These are phyloP conservation scores for Propithecus deckenii DNA, from an alignment of 2,797 vertebrate species.

Conservation along the genomic window DNA sequence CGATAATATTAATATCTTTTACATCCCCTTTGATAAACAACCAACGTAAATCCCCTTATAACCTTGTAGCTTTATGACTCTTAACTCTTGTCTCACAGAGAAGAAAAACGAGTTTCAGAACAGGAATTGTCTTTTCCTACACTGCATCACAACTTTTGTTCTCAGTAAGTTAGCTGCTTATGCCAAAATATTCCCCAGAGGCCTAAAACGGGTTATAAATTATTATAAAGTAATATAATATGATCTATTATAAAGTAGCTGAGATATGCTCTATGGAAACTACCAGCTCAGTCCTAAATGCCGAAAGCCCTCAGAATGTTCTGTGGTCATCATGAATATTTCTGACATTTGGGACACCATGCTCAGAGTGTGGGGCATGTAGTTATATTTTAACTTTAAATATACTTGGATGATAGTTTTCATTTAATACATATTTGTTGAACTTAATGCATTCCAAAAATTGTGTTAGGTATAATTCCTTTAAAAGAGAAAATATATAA, in stretches of 20 bases:
- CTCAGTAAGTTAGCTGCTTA: background rate
- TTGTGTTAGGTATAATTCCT: background rate
- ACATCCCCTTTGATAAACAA: background rate
- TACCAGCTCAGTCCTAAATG: background rate
- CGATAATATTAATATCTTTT: background rate
- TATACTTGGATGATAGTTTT: background rate
- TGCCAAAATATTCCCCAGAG: background rate
- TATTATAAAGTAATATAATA: too few species aligned
- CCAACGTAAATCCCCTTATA: background rate
- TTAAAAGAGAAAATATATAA: background rate
- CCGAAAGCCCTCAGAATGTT: background rate
- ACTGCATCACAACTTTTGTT: background rate
- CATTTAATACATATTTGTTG: background rate
- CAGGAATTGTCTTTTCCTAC: background rate
- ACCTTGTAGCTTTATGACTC: background rate
- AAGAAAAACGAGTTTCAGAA: background rate
- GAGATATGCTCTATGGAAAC: background rate
- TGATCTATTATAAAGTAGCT: background rate
- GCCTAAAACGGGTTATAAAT: background rate
- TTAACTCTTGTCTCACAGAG: background rate
- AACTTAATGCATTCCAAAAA: background rate
- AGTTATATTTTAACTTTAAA: background rate
- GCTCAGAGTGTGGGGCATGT: background rate
- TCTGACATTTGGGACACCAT: background rate
- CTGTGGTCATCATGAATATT: background rate